A percentile compares a stretch with the other conserved stretches of the same genome.
phyloP scores from a whole-genome alignment of 1,140 invertebrate species.

The Drosophila sp. region DNA sequence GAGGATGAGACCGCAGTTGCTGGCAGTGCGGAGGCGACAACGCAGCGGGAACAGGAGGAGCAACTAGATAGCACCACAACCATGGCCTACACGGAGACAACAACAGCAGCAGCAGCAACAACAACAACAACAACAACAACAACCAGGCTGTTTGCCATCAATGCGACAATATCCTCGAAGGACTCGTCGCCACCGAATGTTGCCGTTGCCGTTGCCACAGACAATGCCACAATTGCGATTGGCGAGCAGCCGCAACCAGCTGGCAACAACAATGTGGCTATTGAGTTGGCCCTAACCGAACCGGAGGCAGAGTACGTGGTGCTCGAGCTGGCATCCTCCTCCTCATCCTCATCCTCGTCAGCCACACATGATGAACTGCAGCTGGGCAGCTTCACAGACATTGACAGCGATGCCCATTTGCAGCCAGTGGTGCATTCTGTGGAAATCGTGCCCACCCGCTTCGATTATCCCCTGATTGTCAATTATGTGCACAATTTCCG shows the following conservation, averaged over 20 bases:
- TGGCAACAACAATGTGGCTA: constrained; percentile 64
- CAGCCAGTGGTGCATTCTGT: constrained; percentile 80
- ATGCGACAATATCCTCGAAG: constrained; percentile 56
- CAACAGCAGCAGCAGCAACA: constrained; percentile 14
- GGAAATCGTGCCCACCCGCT: constrained; percentile 76
- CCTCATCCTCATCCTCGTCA: background rate
- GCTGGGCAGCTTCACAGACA: constrained; percentile 75
- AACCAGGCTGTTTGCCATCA: constrained; percentile 73
- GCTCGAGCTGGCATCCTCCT: constrained; percentile 43
- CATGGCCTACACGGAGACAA: constrained; percentile 17
- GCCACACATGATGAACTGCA: constrained; percentile 60
- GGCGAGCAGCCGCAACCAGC: constrained; percentile 65
- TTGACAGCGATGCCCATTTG: constrained; percentile 72
- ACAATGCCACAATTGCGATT: constrained; percentile 62
- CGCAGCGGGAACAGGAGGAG: constrained; percentile 18
- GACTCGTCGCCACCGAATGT: constrained; percentile 51
- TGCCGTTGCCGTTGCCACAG: constrained; percentile 60
- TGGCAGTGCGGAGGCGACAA: constrained; percentile 38
- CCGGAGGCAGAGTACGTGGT: constrained; percentile 77
- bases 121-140: constrained; percentile 21
- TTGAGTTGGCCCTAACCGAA: constrained; percentile 70
- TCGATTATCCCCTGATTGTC: constrained; percentile 78
- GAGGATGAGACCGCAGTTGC: constrained; percentile 47
- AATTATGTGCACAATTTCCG: constrained; percentile 80
- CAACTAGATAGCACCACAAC: constrained; percentile 30